Conservation (phyloP, 2,113 vertebrate species). For the Oncorhynchus gorbuscha region DNA sequence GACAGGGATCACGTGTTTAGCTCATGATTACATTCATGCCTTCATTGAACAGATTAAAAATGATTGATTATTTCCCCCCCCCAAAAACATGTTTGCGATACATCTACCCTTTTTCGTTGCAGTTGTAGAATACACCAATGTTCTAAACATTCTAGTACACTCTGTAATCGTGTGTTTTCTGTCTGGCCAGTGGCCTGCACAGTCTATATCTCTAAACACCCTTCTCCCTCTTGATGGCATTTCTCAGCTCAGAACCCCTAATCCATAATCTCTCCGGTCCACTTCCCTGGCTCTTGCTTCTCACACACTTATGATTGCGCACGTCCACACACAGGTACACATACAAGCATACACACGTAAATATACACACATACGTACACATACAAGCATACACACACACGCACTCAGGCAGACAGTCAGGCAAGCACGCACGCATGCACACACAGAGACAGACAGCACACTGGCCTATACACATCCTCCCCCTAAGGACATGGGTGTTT, state of each 20-base stretch:
- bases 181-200: neutral
- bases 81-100: neutral
- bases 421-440: neutral
- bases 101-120: neutral
- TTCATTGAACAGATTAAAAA: neutral
- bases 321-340: neutral
- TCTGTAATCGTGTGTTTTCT: neutral
- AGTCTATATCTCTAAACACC: neutral
- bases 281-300: neutral
- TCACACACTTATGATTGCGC: neutral
- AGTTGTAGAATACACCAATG: neutral
- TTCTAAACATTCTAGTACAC: neutral
- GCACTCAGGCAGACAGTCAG: neutral
- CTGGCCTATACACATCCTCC: neutral
- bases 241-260: slow-evolving; percentile 1
- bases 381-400: neutral
- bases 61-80: neutral
- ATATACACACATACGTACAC: neutral
- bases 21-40: neutral
- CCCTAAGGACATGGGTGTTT: slow-evolving; percentile 11
- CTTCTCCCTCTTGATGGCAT: neutral
- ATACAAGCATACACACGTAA: too few relatives aligned
- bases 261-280: slow-evolving; percentile 6
- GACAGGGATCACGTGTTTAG: neutral
- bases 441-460: neutral